These are phyloP conservation scores for Epicauta chinensis DNA, from an alignment of 1,140 invertebrate species.

Conservation along the genomic window DNA sequence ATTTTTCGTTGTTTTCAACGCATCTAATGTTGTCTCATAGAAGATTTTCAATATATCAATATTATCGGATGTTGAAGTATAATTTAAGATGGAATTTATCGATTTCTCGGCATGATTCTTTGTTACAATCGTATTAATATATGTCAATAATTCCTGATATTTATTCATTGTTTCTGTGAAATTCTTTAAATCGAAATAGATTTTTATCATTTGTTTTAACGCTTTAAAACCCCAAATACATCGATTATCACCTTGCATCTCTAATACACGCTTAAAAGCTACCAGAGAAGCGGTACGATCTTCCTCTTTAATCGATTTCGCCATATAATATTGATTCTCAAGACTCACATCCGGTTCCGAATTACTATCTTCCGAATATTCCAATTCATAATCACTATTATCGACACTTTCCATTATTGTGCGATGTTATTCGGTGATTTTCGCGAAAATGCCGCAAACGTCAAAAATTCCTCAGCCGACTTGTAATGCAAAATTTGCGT, in stretches of 20 bases:
- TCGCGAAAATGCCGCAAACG: too few relatives aligned
- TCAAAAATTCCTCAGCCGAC: too few relatives aligned
- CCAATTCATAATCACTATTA: conserved; percentile 43
- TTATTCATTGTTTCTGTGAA: conserved; percentile 93
- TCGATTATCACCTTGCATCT: conserved; percentile 92
- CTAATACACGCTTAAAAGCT: conserved; percentile 94
- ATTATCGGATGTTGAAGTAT: conserved; percentile 97
- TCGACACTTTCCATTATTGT: not conserved
- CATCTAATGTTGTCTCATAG: conserved; percentile 97
- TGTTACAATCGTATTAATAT: conserved; percentile 97
- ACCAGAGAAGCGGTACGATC: conserved; percentile 81
- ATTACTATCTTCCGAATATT: conserved; percentile 91
- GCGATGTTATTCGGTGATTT: too few relatives aligned
- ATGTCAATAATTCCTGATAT: conserved; percentile 93
- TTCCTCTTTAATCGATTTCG: conserved; percentile 98
- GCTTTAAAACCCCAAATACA: conserved; percentile 99
- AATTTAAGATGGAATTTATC: conserved; percentile 98
- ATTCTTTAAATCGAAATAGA: conserved; percentile 96
- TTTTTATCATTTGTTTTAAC: conserved; percentile 99
- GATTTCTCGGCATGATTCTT: conserved; percentile 99
- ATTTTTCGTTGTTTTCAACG: conserved; percentile 96
- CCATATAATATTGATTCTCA: conserved; percentile 99
- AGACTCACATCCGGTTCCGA: conserved; percentile 98
- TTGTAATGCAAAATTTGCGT: too few relatives aligned
- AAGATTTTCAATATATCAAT: conserved; percentile 98